Conservation (phyloP, 2,113 vertebrate genomes). For the Ardeotis arabs region DNA sequence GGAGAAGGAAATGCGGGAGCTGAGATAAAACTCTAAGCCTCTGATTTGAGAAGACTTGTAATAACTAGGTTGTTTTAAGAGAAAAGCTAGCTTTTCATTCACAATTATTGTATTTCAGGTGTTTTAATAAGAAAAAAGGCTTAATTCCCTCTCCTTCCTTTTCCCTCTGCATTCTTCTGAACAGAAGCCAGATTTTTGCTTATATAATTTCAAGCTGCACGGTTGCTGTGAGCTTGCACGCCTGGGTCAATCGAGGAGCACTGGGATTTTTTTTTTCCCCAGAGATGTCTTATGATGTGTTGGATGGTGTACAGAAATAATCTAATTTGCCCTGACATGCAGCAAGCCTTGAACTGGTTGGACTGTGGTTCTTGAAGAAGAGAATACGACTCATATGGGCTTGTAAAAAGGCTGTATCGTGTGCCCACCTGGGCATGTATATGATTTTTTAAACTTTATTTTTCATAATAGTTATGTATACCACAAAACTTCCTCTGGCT, state of each 20-base stretch:
- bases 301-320: neutral
- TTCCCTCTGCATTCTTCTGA: neutral
- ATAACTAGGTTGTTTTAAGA: neutral
- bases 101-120: neutral
- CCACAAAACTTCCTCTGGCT: neutral
- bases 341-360: neutral
- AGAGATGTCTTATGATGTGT: neutral
- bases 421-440: neutral
- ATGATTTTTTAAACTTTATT: neutral
- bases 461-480: neutral
- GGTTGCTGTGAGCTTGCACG: neutral
- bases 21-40: neutral
- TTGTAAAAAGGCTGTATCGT: neutral
- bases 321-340: slow-evolving; percentile 1
- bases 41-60: neutral
- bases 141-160: neutral
- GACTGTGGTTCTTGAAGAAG: neutral
- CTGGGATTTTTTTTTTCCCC: neutral
- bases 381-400: neutral
- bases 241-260: neutral
- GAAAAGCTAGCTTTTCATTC: neutral
- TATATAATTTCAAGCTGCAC: neutral
- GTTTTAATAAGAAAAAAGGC: neutral
- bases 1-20: neutral
- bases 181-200: slow-evolving; percentile 7